These are phyloP conservation scores for Dynastes maya DNA, from an alignment of 2,888 invertebrate genomes.

Conservation along the genomic window DNA sequence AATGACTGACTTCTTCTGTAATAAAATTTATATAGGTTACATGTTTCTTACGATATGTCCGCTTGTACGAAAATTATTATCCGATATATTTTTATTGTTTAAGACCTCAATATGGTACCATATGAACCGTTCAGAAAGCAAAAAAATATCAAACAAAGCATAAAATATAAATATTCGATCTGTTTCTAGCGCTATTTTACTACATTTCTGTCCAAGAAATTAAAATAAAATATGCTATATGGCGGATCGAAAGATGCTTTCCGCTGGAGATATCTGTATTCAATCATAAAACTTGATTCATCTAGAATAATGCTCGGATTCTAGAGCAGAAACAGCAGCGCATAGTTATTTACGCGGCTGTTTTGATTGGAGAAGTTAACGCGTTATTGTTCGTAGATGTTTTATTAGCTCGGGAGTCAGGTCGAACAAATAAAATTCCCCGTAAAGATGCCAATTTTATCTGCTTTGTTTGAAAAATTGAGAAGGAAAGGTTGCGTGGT, in stretches of 20 bases:
- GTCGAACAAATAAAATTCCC: conserved; percentile 3
- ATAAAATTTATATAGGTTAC: no score
- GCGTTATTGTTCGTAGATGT: background rate
- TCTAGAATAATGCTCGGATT: no score
- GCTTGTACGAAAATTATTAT: background rate
- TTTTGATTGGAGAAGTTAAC: conserved; percentile 1
- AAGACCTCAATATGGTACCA: conserved; percentile 11
- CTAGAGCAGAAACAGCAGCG: no score
- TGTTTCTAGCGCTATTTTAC: background rate
- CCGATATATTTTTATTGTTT: background rate
- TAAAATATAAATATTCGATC: conserved; percentile 5
- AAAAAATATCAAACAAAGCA: conserved; percentile 16
- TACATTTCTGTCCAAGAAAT: conserved; percentile 1
- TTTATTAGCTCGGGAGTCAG: conserved; percentile 1
- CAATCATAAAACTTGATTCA: background rate
- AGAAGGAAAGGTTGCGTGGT: background rate
- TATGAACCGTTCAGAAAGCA: conserved; percentile 4
- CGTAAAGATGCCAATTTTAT: conserved; percentile 27
- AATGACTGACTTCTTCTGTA: background rate
- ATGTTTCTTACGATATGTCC: no score
- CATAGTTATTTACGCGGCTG: no score
- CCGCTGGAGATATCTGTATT: background rate
- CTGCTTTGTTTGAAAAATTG: conserved; percentile 1
- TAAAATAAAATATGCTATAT: background rate
- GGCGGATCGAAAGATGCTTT: background rate